A percentile compares a stretch with the other conserved stretches of the same genome.
Evolutionary conservation across 2,113 vertebrate species (phyloP).

Genomic region (Oreochromis spilurus): DNA sequence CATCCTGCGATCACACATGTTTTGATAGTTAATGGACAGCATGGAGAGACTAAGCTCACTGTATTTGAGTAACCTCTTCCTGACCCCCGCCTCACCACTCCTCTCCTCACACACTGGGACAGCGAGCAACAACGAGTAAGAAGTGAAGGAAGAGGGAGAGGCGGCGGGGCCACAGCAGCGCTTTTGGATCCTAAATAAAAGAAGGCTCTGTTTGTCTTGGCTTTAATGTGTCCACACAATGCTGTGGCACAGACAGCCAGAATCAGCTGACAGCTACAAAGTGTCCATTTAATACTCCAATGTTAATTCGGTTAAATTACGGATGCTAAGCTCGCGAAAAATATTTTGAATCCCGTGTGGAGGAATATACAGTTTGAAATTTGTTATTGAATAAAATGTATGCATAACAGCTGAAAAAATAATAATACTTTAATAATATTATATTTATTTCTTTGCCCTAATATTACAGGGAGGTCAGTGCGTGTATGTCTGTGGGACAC

Average conservation of each 20-base stretch:
- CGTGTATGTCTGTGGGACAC: not conserved
- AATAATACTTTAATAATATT: not conserved
- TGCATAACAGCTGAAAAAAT: not conserved
- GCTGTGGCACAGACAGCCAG: constrained; percentile 7
- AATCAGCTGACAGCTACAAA: constrained; percentile 44
- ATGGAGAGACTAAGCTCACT: constrained; percentile 62
- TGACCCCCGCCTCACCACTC: constrained; percentile 52
- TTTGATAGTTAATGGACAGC: constrained; percentile 76
- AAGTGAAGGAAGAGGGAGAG: not conserved
- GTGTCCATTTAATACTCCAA: not conserved
- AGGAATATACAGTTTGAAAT: not conserved
- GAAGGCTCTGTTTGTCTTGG: constrained; percentile 59
- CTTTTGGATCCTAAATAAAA: constrained; percentile 17
- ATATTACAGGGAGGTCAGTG: not conserved
- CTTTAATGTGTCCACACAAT: constrained; percentile 18
- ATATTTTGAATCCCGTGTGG: not conserved
- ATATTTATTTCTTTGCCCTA: not conserved
- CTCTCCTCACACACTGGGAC: constrained; percentile 19
- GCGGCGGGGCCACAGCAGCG: not conserved
- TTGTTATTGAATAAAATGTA: not conserved
- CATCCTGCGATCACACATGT: constrained; percentile 56
- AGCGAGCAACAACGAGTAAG: constrained; percentile 3
- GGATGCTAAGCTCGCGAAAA: not conserved
- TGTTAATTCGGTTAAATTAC: not conserved
- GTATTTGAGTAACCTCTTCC: constrained; percentile 75